Base-by-base conservation (phyloP, 2,888 invertebrate species). In the Arctia plantaginis region DNA sequence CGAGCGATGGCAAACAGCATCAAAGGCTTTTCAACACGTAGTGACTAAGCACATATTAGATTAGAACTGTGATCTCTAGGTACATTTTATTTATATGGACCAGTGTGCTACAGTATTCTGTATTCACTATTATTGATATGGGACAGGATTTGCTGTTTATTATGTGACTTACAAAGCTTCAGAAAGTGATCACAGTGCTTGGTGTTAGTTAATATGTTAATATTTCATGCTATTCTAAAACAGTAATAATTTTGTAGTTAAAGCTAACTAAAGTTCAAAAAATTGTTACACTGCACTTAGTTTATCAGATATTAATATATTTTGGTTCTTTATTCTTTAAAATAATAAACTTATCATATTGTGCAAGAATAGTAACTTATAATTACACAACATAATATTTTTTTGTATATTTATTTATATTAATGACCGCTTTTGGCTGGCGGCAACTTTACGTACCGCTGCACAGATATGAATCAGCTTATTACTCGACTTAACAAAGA, bases 401-500 rank as follows among this genome's bases (percentile, higher is more conserved):
- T 30, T 27, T 27, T 18, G 62, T 30, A 30, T 62, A 62, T 62
- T 59, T 59, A 55, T 59, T 62, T 62, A 18, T 62, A 62, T 62
- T 18, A 62, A 62, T 62, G 30, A 18, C 18, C 62, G 18, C 51
- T n/a, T 10, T 55, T 55, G n/a, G 51, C 18, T 62, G 15, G 18
- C 30, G 62, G 30, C 62, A 30, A 62, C 27, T 62, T 30, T 2
- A 62, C 18, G 30, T 18, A 62, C 18, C 30, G 62, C 62, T 62
- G 30, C 62, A 62, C 30, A 62, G 30, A 62, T 30, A 62, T 62
- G 27, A 62, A 62, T 62, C 62, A 62, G 18, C 30, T 30, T 62
- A 30, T 62, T 62, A 62, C 30, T 62, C 18, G 62, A 62, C 62
- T 62, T 62, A 62, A 62, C 62, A 62, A 30, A 30, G 62, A 30